A percentile compares a stretch with the other conserved stretches of the same genome.
phyloP scores from a whole-genome alignment of 2,797 vertebrate species.

The Silurus lanzhouensis region DNA sequence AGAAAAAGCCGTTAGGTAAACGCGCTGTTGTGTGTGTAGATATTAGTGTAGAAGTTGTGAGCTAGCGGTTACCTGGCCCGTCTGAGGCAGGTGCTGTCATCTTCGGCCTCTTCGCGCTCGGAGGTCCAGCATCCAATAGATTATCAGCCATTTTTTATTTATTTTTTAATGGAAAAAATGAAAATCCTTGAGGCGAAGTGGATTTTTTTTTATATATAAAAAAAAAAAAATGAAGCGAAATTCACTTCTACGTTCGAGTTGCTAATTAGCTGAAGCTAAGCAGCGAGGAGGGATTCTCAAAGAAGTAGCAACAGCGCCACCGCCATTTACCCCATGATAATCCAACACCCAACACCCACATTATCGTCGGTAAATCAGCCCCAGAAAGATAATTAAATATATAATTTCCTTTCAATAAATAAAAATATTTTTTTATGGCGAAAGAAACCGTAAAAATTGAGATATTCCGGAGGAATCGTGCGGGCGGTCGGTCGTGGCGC shows the following conservation, averaged over 20 bases:
- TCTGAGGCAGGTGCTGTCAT: slow-evolving; percentile 94
- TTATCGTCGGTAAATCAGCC: slow-evolving; percentile 76
- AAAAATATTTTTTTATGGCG: not conserved
- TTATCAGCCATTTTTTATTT: slow-evolving; percentile 90
- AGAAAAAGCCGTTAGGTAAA: too few species aligned
- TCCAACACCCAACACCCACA: slow-evolving; percentile 84
- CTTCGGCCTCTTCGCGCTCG: slow-evolving; percentile 93
- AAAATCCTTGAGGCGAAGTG: too few species aligned
- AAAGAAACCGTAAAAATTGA: too few species aligned
- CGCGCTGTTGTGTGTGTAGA: too few species aligned
- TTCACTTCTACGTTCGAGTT: slow-evolving; percentile 43
- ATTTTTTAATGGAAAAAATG: slow-evolving; percentile 23
- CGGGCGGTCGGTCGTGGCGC: slow-evolving; percentile 21
- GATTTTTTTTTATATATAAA: too few species aligned
- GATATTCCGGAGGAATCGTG: not conserved
- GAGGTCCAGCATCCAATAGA: slow-evolving; percentile 93
- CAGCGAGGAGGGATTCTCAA: slow-evolving; percentile 71
- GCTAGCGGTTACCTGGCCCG: slow-evolving; percentile 86
- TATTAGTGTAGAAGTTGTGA: not conserved
- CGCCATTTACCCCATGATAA: slow-evolving; percentile 85
- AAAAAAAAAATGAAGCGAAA: not conserved
- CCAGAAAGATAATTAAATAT: slow-evolving; percentile 56
- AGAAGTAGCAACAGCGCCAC: slow-evolving; percentile 91
- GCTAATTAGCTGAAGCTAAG: slow-evolving; percentile 70
- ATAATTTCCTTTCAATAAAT: slow-evolving; percentile 37